Base-by-base conservation (phyloP, 2,888 invertebrate genomes). In the Trichopoda pennipes region DNA sequence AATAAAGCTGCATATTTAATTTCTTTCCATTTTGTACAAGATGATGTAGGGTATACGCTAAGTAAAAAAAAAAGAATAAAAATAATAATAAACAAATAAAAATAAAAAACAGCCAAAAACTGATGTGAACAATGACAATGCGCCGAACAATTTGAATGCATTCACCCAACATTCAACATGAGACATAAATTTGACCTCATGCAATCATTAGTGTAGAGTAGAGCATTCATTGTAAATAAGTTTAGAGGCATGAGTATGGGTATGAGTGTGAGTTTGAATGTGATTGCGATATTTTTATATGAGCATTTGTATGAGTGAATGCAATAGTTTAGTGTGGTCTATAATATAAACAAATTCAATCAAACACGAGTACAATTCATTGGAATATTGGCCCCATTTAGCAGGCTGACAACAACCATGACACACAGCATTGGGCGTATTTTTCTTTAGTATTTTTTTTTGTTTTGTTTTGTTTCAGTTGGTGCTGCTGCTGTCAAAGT, bases 181-280 rank as follows among this genome's bases (percentile, higher is more conserved):
- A 78, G 69, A 69, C 78, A 78, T 74, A 78, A 81, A 78, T 81
- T 81, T 81, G 81, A 81, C 81, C 81, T 78, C 78, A 58, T 81
- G 69, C 74, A 69, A 74, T 77, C 81, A 81, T 74, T 63, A 69
- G 55, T 32, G 58, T 55, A 49, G 47, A 61, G 51, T 38, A 73
- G 38, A 21, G 35, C 14, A 21, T 73, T 10, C 14, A 21, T 73
- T 10, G 12, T 12, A 28, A 4, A 28, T 38, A 12, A 12, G 10
- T 38, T 47, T 19, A 16, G 16, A 8, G 51, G 2, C 55, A 9
- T 32, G 7, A 42, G 2, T 61, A 9, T 32, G 16, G n/a, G 53
- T 73, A 51, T 35, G 21, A 38, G 66, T 49, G 42, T 42, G 1
- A 47, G n/a, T n/a, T n/a, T n/a, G n/a, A n/a, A n/a, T 73, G 58